Evolutionary conservation across 2,797 vertebrate species (phyloP).

Genomic region (Erpetoichthys calabaricus): DNA sequence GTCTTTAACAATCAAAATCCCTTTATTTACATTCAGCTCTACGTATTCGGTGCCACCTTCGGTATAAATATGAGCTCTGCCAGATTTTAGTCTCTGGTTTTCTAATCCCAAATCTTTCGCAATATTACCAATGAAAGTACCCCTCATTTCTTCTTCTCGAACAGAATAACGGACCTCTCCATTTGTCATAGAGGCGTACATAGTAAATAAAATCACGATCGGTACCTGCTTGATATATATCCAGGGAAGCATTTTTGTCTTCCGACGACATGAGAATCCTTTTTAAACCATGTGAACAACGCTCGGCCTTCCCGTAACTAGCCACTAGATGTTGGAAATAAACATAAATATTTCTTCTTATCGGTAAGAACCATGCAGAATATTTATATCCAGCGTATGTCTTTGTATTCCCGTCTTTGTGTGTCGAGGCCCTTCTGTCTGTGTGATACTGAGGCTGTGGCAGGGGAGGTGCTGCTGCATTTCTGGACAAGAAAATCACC

Average conservation of each 20-base stretch:
- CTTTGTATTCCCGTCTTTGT: neutral
- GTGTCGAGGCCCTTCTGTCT: neutral
- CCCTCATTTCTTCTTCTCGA: constrained; percentile 64
- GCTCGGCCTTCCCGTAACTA: too few relatives aligned
- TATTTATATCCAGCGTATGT: neutral
- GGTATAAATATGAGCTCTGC: constrained; percentile 52
- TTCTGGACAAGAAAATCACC: neutral
- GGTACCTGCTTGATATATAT: too few relatives aligned
- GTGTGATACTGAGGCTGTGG: neutral
- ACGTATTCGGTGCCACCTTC: constrained; percentile 53
- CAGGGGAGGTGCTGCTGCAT: neutral
- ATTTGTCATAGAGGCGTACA: constrained; percentile 11
- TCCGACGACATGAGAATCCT: too few relatives aligned
- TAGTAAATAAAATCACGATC: too few relatives aligned
- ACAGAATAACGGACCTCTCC: constrained; percentile 65
- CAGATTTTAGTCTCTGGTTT: constrained; percentile 44
- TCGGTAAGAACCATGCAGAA: neutral
- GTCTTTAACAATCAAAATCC: constrained; percentile 51
- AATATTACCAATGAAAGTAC: constrained; percentile 60
- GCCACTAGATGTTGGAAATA: too few relatives aligned
- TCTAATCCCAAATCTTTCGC: constrained; percentile 64
- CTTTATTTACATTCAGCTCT: constrained; percentile 55
- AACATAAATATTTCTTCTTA: too few relatives aligned
- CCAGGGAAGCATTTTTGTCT: too few relatives aligned
- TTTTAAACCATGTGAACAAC: too few relatives aligned